Percentiles rank a stretch among this genome's conserved stretches.
phyloP scores from a whole-genome alignment of 2,113 vertebrate genomes.

The Epinephelus fuscoguttatus region DNA sequence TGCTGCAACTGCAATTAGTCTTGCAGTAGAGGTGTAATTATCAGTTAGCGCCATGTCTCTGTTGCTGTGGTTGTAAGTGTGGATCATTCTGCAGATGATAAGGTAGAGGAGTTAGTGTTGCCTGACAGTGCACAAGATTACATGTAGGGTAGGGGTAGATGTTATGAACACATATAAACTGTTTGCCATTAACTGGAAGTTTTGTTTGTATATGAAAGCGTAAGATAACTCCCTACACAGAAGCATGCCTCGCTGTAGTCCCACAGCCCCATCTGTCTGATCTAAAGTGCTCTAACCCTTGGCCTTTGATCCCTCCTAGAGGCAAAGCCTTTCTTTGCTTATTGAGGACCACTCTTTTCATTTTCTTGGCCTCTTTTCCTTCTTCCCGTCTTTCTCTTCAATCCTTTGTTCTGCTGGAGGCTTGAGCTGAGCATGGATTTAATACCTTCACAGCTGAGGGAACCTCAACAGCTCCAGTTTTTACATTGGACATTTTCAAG shows the following conservation, averaged over 20 bases:
- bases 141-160: no score
- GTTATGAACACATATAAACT: not conserved
- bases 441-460: constrained; percentile 56
- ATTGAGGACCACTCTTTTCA: constrained; percentile 41
- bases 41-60: no score
- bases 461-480: constrained; percentile 31
- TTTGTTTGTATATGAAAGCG: not conserved
- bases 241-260: constrained; percentile 20
- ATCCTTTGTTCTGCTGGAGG: constrained; percentile 56
- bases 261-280: constrained; percentile 43
- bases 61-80: no score
- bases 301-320: constrained; percentile 64
- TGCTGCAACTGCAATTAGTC: no score
- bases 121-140: no score
- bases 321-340: constrained; percentile 33
- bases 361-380: constrained; percentile 43
- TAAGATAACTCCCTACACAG: constrained; percentile 2
- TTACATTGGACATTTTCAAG: constrained; percentile 21
- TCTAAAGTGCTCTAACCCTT: constrained; percentile 62
- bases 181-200: not conserved
- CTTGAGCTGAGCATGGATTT: constrained; percentile 20
- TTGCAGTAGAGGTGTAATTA: no score
- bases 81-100: no score
- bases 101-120: no score
- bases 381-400: constrained; percentile 29